These are phyloP conservation scores for Syncerus caffer DNA, from an alignment of 2,797 vertebrate species.

Conservation along the genomic window DNA sequence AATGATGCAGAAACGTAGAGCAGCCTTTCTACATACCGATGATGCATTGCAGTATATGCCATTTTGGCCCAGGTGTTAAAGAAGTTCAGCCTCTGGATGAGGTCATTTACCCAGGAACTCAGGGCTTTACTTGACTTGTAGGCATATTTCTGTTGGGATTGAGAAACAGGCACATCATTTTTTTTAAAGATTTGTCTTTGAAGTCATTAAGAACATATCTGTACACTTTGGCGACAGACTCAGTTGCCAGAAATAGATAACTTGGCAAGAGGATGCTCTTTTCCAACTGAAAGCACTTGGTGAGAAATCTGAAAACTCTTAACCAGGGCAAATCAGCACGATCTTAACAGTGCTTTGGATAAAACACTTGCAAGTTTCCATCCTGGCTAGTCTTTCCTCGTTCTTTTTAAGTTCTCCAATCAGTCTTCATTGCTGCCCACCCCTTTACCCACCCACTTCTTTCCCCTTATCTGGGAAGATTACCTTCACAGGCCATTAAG, in stretches of 20 bases:
- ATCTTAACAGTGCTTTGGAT: not conserved
- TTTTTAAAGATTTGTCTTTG: not conserved
- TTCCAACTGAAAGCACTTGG: not conserved
- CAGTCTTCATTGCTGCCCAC: not conserved
- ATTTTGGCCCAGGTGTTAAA: conserved; percentile 79
- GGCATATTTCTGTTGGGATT: conserved; percentile 71
- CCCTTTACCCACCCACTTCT: not conserved
- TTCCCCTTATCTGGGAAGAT: not conserved
- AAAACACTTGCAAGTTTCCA: not conserved
- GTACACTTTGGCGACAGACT: not conserved
- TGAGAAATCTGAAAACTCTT: not conserved
- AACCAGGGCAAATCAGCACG: not conserved
- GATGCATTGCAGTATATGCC: conserved; percentile 54
- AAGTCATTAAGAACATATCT: not conserved
- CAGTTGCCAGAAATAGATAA: not conserved
- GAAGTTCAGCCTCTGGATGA: conserved; percentile 77
- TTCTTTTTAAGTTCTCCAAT: not conserved
- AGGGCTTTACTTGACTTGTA: conserved; percentile 76
- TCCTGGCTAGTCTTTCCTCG: not conserved
- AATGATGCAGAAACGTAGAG: rapidly evolving
- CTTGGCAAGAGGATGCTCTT: not conserved
- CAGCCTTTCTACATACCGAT: conserved; percentile 55
- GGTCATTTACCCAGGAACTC: conserved; percentile 79
- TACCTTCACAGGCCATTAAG: not conserved
- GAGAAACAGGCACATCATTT: not conserved